A percentile compares a stretch with the other conserved stretches of the same genome.
These are phyloP conservation scores for Phocides pigmalion DNA, from an alignment of 1,140 invertebrate species.

Conservation along the genomic window DNA sequence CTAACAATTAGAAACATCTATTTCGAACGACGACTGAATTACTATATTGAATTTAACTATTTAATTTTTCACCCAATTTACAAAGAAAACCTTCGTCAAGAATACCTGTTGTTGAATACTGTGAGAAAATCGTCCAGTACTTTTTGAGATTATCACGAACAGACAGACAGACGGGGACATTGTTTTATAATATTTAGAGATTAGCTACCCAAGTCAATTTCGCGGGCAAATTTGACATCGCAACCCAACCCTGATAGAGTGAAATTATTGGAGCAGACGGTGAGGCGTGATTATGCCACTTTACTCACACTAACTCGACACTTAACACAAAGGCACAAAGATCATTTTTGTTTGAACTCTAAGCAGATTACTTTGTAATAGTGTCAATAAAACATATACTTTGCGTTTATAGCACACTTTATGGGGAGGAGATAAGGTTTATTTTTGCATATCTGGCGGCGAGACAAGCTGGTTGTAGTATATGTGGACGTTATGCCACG, in stretches of 20 bases:
- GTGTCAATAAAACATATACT: neutral
- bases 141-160: no score
- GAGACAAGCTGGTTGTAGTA: neutral
- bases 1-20: no score
- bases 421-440: conserved; percentile 8
- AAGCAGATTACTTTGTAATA: neutral
- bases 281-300: conserved; percentile 4
- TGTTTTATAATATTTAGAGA: no score
- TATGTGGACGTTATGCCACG: conserved; percentile 41
- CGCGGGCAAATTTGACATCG: conserved; percentile 20
- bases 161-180: no score
- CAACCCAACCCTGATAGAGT: conserved; percentile 2
- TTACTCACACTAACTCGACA: neutral
- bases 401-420: neutral
- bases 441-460: conserved; percentile 13
- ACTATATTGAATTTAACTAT: no score
- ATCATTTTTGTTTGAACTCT: neutral
- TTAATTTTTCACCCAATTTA: no score
- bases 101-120: no score
- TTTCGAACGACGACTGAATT: no score
- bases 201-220: neutral
- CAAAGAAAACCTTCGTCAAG: no score
- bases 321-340: neutral
- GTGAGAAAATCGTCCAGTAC: no score
- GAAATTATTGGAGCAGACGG: conserved; percentile 21